Base-by-base conservation (phyloP, 1,140 invertebrate genomes). In the Littorina saxatilis region DNA sequence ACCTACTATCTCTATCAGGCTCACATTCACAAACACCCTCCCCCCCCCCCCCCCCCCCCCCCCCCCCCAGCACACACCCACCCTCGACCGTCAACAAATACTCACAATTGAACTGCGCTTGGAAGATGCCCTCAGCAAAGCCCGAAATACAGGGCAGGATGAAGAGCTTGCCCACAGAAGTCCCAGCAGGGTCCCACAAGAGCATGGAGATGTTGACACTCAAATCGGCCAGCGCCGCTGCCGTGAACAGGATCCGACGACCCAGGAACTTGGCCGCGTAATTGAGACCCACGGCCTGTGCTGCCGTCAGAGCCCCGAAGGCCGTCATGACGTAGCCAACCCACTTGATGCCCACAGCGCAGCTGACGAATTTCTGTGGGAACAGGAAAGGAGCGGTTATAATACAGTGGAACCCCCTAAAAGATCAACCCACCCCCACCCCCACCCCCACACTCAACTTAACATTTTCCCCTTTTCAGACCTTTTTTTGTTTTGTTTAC, bases 71-170 rank as follows among this genome's bases (percentile, higher is more conserved):
- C n/a, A n/a, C n/a, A n/a, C n/a, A n/a, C n/a, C n/a, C n/a, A n/a
- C n/a, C n/a, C n/a, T n/a, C n/a, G n/a, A n/a, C n/a, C n/a, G n/a
- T n/a, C n/a, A n/a, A n/a, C n/a, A n/a, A n/a, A n/a, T n/a, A 55
- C 82, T 81, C 61, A 83, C 82, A 80, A 37, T 83, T 78, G 76
- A 83, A 83, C 79, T 83, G 82, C 7, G 82, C 82, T 72, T 83
- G 82, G 23, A 83, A 80, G 47, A 83, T 83, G 43, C 73, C 82
- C 47, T 83, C 82, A 0, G 82, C 74, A 32, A 83, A 77, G 23
- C 82, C 82, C 23, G 79, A 83, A 0, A 83, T 35, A 20, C 61
- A 37, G 23, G 82, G 82, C 29, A 83, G 52, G 27, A 81, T 61
- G 79, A 81, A 83, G 63, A 80, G 80, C 27, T 70, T 15, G 7